phyloP scores from a whole-genome alignment of 92 coral and sea anemone genomes.

The Umimayanthus chanpuru region DNA sequence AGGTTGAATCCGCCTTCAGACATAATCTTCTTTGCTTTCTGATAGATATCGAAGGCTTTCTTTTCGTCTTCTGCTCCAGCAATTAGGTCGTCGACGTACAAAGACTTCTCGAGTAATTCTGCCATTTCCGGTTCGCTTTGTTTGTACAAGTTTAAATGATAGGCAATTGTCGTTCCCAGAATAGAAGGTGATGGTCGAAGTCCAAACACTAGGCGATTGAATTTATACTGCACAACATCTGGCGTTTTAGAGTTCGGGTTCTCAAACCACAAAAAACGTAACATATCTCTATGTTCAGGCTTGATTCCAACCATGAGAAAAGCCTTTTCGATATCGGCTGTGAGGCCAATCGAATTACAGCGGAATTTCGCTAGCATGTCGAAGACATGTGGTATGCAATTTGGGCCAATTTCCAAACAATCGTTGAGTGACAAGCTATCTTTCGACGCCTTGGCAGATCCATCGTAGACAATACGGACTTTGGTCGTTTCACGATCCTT shows the following conservation, averaged over 20 bases:
- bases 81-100: constrained; percentile 61
- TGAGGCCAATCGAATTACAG: constrained; percentile 35
- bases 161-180: constrained; percentile 60
- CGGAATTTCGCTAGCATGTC: constrained; percentile 52
- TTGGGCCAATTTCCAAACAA: constrained; percentile 50
- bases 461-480: constrained; percentile 55
- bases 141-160: constrained; percentile 52
- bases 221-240: constrained; percentile 40
- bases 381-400: constrained; percentile 54
- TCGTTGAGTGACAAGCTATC: constrained; percentile 49
- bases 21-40: constrained; percentile 47
- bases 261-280: constrained; percentile 57
- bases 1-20: constrained; percentile 48
- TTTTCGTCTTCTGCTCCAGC: constrained; percentile 51
- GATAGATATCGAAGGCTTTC: constrained; percentile 32
- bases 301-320: constrained; percentile 57
- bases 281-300: constrained; percentile 58
- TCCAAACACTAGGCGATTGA: constrained; percentile 66
- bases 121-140: constrained; percentile 55
- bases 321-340: constrained; percentile 63
- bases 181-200: constrained; percentile 64
- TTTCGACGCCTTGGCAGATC: constrained; percentile 40
- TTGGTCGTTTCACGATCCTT: constrained; percentile 51
- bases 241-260: constrained; percentile 27
- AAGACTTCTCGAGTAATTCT: constrained; percentile 43